A percentile compares a stretch with the other conserved stretches of the same genome.
phyloP scores from a whole-genome alignment of 2,113 vertebrate species.

The Strigops habroptila region DNA sequence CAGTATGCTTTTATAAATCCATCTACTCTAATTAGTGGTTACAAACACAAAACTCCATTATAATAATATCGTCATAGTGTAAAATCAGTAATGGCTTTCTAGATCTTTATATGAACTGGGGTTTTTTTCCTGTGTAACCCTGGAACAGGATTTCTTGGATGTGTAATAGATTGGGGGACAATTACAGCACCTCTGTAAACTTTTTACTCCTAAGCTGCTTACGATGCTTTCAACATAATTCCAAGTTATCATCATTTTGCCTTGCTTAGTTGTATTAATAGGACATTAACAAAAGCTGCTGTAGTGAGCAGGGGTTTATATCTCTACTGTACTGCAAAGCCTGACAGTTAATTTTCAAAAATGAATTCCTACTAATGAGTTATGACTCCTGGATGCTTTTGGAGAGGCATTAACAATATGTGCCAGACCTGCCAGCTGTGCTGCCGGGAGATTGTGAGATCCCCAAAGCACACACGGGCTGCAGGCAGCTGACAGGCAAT shows the following conservation, averaged over 20 bases:
- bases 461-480: not conserved
- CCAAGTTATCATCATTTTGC: not conserved
- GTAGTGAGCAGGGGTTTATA: not conserved
- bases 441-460: not conserved
- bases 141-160: not conserved
- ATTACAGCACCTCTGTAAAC: not conserved
- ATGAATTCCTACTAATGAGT: slow-evolving; percentile 17
- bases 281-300: not conserved
- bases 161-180: not conserved
- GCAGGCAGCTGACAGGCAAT: not conserved
- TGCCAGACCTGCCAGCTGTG: slow-evolving; percentile 20
- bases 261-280: not conserved
- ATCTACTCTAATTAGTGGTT: not conserved
- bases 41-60: not conserved
- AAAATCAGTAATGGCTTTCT: not conserved
- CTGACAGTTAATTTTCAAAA: slow-evolving; percentile 16
- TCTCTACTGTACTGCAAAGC: not conserved
- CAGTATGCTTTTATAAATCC: not conserved
- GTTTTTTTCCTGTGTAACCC: not conserved
- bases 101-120: not conserved
- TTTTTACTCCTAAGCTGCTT: not conserved
- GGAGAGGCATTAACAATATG: not conserved
- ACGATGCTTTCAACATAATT: not conserved
- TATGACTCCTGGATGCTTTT: slow-evolving; percentile 12
- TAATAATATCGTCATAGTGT: not conserved